Evolutionary conservation across 2,113 vertebrate species (phyloP), one percentile per base, ranked within the genome.

Genomic region (Pseudorasbora parva): DNA sequence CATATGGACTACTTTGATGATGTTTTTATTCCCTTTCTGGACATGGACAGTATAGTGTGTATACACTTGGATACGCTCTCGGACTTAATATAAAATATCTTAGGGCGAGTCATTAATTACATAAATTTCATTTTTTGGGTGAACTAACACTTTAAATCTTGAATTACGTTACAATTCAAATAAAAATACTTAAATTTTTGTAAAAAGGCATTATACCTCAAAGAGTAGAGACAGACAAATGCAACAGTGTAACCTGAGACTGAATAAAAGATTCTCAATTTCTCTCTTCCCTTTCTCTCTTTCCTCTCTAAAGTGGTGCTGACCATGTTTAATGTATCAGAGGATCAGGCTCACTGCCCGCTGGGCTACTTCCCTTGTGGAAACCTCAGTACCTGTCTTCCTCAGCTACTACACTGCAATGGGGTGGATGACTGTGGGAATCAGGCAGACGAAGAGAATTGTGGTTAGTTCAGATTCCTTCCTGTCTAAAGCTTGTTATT

Each of bases 331-430:
- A 94, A 95, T 86, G 82, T 91, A 25, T 91, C 89, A 0, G 89
- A 93, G 84, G 94, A 94, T 86, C 91, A 90, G 59, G 75, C 57
- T 73, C 14, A 25, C 0, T 98, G 98, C 19, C 94, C 96, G 4
- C 93, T 98, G 8, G 97, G 98, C 84, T 97, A 95, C 86, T 99
- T 99, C 85, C 96, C 98, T 0, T 99, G 98, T 78, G 98, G 97
- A 43, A 98, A 98, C 82, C 88, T 95, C 85, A 97, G 92, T 1
- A 91, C 93, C 84, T 99, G 97, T 82, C 94, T 99, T 82, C 97
- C 97, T 1, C 98, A 99, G 85, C 90, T 94, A 2, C 94, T 99
- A 64, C 98, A 99, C 86, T 99, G 98, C 74, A 98, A 99, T 0
- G 96, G 97, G 0, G 94, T 96, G 72, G 95, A 98, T 10, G 96